These are phyloP conservation scores for Catalaphyllia jardinei DNA, from an alignment of 64 coral and sea anemone species.

Conservation along the genomic window DNA sequence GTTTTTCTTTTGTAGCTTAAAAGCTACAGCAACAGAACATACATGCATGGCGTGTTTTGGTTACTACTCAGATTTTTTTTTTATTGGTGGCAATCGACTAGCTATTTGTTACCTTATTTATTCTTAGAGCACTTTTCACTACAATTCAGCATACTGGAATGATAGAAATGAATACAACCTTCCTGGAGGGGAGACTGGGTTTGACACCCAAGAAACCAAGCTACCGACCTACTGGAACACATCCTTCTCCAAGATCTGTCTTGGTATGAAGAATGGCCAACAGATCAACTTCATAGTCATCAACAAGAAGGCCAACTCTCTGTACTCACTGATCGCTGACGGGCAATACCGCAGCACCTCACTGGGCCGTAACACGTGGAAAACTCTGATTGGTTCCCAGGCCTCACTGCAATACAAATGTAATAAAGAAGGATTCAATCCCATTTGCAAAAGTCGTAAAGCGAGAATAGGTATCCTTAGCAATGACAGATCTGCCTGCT, in stretches of 20 bases:
- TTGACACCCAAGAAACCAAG: background rate
- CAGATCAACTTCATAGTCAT: constrained; percentile 8
- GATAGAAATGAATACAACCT: background rate
- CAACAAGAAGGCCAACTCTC: background rate
- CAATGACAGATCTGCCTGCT: constrained; percentile 26
- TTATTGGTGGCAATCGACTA: too few relatives aligned
- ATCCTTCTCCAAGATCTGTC: constrained; percentile 17
- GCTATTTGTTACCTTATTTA: too few relatives aligned
- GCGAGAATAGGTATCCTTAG: constrained; percentile 38
- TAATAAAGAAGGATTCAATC: background rate
- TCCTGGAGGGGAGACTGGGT: background rate
- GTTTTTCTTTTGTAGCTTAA: too few relatives aligned
- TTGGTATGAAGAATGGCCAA: constrained; percentile 10
- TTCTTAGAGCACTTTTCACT: background rate
- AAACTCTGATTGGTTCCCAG: constrained; percentile 11
- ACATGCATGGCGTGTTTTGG: background rate
- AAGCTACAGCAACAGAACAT: background rate
- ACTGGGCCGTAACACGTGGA: constrained; percentile 1
- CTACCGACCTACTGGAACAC: background rate
- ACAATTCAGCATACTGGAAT: background rate
- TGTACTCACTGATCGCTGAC: constrained; percentile 48
- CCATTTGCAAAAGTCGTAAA: background rate
- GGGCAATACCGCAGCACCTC: constrained; percentile 1
- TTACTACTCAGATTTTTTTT: too few relatives aligned
- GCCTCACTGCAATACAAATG: background rate